phyloP scores from a whole-genome alignment of 1,140 invertebrate genomes.

The Drosophila obscura region DNA sequence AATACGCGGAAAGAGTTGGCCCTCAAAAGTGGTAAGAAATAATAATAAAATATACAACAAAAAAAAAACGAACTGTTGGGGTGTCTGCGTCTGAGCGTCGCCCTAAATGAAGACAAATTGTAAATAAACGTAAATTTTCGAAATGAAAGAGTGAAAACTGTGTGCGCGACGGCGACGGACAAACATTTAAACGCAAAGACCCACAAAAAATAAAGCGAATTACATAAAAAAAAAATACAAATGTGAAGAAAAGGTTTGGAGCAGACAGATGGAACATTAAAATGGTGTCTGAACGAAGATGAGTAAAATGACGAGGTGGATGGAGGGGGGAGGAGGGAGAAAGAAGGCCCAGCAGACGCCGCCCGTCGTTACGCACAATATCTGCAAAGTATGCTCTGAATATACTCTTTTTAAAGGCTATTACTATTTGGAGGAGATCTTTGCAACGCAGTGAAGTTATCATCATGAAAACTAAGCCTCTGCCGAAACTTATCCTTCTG shows the following conservation, averaged over 20 bases:
- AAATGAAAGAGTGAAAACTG: conserved; percentile 69
- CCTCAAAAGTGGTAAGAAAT: conserved; percentile 34
- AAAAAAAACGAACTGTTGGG: conserved; percentile 31
- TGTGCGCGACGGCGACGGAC: conserved; percentile 35
- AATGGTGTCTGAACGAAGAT: conserved; percentile 33
- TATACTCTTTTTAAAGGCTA: no score
- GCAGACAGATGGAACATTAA: conserved; percentile 61
- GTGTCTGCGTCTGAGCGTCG: conserved; percentile 42
- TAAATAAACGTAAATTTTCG: conserved; percentile 79
- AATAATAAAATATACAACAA: conserved; percentile 25
- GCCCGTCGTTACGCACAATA: conserved; percentile 61
- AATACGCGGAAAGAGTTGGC: conserved; percentile 49
- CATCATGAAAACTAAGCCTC: no score
- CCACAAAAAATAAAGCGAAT: conserved; percentile 41
- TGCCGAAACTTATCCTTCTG: no score
- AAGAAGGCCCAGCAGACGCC: conserved; percentile 19
- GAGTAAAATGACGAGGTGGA: background rate
- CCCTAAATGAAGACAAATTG: conserved; percentile 80
- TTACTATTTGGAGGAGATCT: no score
- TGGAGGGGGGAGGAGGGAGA: background rate
- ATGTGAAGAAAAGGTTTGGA: conserved; percentile 37
- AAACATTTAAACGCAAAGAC: conserved; percentile 60
- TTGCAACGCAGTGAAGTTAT: no score
- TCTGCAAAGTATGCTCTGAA: conserved; percentile 32
- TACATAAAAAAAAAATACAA: conserved; percentile 63